Base-by-base conservation (phyloP, 2,797 vertebrate genomes). In the Otolemur crassicaudatus region DNA sequence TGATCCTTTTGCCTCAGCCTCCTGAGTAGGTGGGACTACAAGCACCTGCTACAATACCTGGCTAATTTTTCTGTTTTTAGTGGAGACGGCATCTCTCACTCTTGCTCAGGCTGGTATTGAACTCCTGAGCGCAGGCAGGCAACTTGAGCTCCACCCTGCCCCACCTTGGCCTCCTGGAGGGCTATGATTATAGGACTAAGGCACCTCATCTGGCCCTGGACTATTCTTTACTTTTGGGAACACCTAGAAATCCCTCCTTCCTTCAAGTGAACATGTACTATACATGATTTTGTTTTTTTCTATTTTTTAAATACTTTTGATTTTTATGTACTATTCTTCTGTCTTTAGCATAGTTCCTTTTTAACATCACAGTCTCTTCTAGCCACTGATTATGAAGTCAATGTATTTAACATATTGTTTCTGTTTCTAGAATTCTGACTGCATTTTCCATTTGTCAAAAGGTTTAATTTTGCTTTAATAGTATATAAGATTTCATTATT, bases 391-490 rank as follows among this genome's bases (percentile, higher is more conserved):
- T 85, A 75, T 69, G 25, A 81, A 58, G 11, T n/a, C 67, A 40
- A 63, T 40, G 27, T 80, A n/a, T 77, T n/a, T 86, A 86, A 70
- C 79, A 20, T 49, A n/a, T 87, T 82, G 25, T 61, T 95, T 46
- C 46, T 84, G 12, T 80, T 73, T 84, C 49, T 87, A 84, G 31
- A 82, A 75, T 91, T 87, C 67, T 14, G 46, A 13, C 46, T 46
- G 10, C 61, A 61, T 90, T 7, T 80, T 76, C 25, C 43, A 14
- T 82, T 87, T 88, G 53, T 69, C 56, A 75, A 86, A 88, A 91
- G 10, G 19, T 94, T 94, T 94, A 70, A 56, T 96, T 94, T 96
- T 81, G 40, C 58, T 85, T 75, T 53, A 7, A 43, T 89, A 22
- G 29, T 82, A 1, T 77, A 8, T 94, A 87, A 85, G 27, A 63